Conservation (phyloP, 1,140 invertebrate genomes). For the Polypedilum vanderplanki region DNA sequence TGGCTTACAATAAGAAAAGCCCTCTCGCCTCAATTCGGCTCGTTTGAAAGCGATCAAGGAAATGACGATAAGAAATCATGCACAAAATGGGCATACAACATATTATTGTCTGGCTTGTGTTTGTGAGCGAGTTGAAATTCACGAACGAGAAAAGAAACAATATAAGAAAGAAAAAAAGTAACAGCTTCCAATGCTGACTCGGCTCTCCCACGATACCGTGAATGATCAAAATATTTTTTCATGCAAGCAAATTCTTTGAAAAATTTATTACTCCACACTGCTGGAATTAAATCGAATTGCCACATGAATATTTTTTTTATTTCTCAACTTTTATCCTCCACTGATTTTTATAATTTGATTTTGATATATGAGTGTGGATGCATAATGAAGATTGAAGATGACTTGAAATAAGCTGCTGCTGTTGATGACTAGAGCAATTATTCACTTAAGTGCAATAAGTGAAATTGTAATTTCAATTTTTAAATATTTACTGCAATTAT, state of each 20-base stretch:
- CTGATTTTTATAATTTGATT: background rate
- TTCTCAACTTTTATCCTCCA: background rate
- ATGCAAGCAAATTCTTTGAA: background rate
- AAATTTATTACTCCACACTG: slow-evolving; percentile 22
- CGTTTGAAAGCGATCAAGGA: slow-evolving; percentile 4
- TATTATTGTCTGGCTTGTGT: background rate
- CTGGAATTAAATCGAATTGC: slow-evolving; percentile 25
- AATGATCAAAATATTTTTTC: slow-evolving; percentile 27
- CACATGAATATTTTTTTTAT: background rate
- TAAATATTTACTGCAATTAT: no score
- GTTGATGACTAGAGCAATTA: no score
- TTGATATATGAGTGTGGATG: no score
- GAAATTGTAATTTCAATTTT: no score
- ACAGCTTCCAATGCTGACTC: slow-evolving; percentile 1
- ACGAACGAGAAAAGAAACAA: background rate
- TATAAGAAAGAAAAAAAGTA: slow-evolving; percentile 3
- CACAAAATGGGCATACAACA: background rate
- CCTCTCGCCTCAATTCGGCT: background rate
- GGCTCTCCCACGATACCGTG: slow-evolving; percentile 16
- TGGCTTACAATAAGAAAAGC: background rate
- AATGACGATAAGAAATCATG: slow-evolving; percentile 26
- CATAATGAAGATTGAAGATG: no score
- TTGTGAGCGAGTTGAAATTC: no score
- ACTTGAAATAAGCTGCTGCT: no score
- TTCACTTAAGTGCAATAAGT: no score